Evolutionary conservation across 2,797 vertebrate species (phyloP).

Genomic region (Phyllotis vaccarum): DNA sequence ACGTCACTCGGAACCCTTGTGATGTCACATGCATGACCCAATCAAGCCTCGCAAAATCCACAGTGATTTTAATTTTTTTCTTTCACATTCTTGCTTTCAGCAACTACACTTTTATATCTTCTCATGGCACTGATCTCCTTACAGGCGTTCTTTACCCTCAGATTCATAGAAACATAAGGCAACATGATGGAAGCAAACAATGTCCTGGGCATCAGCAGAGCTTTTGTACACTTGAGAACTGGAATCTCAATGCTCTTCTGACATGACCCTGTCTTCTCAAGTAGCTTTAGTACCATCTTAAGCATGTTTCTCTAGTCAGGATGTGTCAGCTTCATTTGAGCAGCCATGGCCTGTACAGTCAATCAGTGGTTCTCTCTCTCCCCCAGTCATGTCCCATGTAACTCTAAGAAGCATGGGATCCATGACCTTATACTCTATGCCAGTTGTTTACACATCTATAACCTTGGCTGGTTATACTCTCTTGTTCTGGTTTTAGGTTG

Average conservation of each 20-base stretch:
- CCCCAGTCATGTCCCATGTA: no score
- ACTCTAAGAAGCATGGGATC: no score
- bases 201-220: background rate
- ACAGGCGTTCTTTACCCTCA: background rate
- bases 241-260: no score
- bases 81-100: background rate
- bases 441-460: background rate
- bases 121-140: background rate
- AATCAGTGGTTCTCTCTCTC: background rate
- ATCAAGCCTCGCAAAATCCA: background rate
- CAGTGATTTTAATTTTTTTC: background rate
- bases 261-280: background rate
- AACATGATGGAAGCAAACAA: background rate
- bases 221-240: no score
- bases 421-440: no score
- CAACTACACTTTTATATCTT: background rate
- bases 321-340: background rate
- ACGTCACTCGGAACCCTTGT: no score
- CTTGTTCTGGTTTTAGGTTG: background rate
- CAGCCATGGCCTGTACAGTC: background rate
- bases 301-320: background rate
- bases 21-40: background rate
- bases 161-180: background rate
- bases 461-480: no score
- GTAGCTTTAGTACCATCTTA: background rate